Conservation (phyloP, 2,797 vertebrate genomes). For the Cirrhinus mrigala region DNA sequence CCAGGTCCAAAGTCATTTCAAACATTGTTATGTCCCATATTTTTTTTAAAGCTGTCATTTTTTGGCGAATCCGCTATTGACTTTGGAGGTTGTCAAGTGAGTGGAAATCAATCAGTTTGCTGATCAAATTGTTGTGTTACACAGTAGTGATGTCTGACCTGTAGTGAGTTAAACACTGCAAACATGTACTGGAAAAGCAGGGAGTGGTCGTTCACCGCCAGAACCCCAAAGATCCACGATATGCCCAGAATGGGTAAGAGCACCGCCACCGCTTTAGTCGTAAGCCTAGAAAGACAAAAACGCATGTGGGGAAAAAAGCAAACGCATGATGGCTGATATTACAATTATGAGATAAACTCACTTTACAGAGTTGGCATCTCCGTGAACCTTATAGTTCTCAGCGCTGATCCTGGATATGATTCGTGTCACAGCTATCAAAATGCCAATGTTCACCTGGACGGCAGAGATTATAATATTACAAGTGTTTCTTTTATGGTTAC, state of each 20-base stretch:
- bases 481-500: not conserved
- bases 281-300: conserved; percentile 79
- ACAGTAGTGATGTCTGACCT: conserved; percentile 76
- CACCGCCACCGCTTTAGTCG: conserved; percentile 93
- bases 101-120: conserved; percentile 16
- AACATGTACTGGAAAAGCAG: conserved; percentile 94
- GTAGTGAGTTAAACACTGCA: conserved; percentile 92
- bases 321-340: not conserved
- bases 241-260: conserved; percentile 95
- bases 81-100: conserved; percentile 29
- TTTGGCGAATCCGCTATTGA: conserved; percentile 29
- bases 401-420: conserved; percentile 96
- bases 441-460: conserved; percentile 90
- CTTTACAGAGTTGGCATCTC: conserved; percentile 93
- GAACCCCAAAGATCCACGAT: conserved; percentile 95
- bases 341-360: conserved; percentile 69
- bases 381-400: conserved; percentile 92
- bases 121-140: conserved; percentile 9
- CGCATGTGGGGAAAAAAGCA: not conserved
- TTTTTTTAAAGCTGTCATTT: conserved; percentile 26
- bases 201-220: conserved; percentile 88
- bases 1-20: conserved; percentile 32
- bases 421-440: conserved; percentile 93
- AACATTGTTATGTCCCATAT: conserved; percentile 37
- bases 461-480: not conserved